phyloP scores from a whole-genome alignment of 2,888 invertebrate genomes.

The Synergus laeviventris region DNA sequence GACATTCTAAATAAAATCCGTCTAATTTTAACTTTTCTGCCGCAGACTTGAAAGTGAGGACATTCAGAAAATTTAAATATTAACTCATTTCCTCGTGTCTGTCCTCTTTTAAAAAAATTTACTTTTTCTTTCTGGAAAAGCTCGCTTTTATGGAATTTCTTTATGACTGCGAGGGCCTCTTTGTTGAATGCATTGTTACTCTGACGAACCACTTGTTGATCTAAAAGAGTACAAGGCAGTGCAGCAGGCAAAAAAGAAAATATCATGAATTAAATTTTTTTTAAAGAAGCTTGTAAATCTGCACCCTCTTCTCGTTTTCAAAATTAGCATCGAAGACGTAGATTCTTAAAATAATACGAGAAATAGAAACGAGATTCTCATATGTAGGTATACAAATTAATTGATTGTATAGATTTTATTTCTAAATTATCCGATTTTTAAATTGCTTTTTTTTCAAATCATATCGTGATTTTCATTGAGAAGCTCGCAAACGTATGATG shows the following conservation, averaged over 20 bases:
- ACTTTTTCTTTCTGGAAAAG: neutral
- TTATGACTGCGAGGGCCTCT: neutral
- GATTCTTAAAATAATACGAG: neutral
- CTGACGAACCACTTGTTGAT: conserved; percentile 19
- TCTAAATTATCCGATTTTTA: neutral
- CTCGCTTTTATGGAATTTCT: neutral
- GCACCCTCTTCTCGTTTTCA: neutral
- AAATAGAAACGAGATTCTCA: neutral
- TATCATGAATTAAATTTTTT: neutral
- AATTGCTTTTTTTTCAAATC: neutral
- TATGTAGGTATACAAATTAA: neutral
- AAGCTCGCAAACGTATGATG: neutral
- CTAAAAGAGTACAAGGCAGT: neutral
- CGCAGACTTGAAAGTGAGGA: conserved; percentile 7
- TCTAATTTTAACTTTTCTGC: conserved; percentile 32
- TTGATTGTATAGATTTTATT: neutral
- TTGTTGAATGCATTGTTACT: neutral
- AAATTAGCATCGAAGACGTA: neutral
- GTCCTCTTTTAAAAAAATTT: neutral
- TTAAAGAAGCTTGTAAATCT: neutral
- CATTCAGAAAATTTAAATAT: conserved; percentile 22
- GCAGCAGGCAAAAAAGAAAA: neutral
- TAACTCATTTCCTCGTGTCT: neutral
- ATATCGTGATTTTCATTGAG: neutral
- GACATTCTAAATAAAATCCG: conserved; percentile 20